phyloP scores from a whole-genome alignment of 2,113 vertebrate species.

The Trachemys scripta region DNA sequence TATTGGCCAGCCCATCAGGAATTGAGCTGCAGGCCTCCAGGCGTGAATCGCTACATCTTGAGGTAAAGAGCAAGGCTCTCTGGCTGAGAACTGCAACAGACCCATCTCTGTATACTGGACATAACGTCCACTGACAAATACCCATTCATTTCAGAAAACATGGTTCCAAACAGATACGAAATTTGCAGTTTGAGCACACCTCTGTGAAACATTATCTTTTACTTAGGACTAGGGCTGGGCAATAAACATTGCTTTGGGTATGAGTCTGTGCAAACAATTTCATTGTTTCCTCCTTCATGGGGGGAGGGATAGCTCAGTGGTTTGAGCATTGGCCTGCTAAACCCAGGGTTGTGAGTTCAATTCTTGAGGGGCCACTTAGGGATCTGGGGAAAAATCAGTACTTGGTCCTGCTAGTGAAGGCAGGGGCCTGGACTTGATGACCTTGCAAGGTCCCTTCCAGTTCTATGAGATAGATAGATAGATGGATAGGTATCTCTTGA shows the following conservation, averaged over 20 bases:
- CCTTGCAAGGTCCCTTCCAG: too few relatives aligned
- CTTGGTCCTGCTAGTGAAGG: too few relatives aligned
- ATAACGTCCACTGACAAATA: neutral
- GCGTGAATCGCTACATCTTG: neutral
- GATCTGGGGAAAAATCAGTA: too few relatives aligned
- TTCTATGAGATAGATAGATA: too few relatives aligned
- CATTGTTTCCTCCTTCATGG: neutral
- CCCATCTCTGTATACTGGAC: neutral
- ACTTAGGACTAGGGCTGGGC: neutral
- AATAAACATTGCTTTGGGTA: neutral
- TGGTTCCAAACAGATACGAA: neutral
- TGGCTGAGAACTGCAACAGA: neutral
- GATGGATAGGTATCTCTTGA: too few relatives aligned
- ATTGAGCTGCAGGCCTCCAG: neutral
- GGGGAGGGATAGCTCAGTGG: too few relatives aligned
- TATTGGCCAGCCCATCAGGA: neutral
- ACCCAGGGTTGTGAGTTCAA: too few relatives aligned
- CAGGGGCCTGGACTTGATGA: too few relatives aligned
- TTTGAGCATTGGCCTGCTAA: too few relatives aligned
- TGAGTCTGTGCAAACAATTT: neutral
- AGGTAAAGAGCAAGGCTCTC: neutral
- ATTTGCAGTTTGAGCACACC: neutral
- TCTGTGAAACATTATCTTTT: neutral
- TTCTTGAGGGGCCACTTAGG: too few relatives aligned
- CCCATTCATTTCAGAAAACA: neutral